Evolutionary conservation across 2,113 vertebrate genomes (phyloP).

Genomic region (Bubo scandiacus): DNA sequence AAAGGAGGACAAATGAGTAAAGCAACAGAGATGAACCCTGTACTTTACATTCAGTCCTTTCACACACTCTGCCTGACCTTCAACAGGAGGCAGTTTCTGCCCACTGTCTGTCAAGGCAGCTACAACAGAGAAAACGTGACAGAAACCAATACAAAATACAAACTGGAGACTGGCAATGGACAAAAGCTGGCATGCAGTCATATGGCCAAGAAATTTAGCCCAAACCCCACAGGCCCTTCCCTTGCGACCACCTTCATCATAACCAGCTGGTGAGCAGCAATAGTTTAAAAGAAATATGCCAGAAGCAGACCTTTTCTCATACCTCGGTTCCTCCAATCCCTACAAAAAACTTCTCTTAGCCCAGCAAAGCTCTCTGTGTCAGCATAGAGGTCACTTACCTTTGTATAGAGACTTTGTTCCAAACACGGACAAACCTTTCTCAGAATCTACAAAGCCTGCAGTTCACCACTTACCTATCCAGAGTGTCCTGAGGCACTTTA

Average conservation of each 20-base stretch:
- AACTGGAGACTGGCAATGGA: not conserved
- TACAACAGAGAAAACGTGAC: not conserved
- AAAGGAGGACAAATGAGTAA: not conserved
- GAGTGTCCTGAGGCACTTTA: conserved; percentile 86
- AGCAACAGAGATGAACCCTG: not conserved
- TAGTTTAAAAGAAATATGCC: not conserved
- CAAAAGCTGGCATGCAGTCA: not conserved
- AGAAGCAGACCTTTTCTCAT: not conserved
- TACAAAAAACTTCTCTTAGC: not conserved
- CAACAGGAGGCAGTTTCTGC: not conserved
- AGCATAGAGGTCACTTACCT: not conserved
- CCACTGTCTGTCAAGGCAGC: not conserved
- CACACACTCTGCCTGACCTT: not conserved
- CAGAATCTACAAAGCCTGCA: not conserved
- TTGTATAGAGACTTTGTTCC: not conserved
- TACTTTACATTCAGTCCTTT: not conserved
- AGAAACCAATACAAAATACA: not conserved
- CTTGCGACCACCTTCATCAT: not conserved
- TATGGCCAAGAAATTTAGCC: not conserved
- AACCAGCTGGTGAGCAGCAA: not conserved
- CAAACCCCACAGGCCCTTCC: not conserved
- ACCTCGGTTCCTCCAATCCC: not conserved
- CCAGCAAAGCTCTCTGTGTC: not conserved
- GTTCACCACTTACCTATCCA: conserved; percentile 87
- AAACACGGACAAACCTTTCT: not conserved